Evolutionary conservation across 2,888 invertebrate genomes (phyloP), one percentile per base, ranked within the genome.

Genomic region (Meganola albula): DNA sequence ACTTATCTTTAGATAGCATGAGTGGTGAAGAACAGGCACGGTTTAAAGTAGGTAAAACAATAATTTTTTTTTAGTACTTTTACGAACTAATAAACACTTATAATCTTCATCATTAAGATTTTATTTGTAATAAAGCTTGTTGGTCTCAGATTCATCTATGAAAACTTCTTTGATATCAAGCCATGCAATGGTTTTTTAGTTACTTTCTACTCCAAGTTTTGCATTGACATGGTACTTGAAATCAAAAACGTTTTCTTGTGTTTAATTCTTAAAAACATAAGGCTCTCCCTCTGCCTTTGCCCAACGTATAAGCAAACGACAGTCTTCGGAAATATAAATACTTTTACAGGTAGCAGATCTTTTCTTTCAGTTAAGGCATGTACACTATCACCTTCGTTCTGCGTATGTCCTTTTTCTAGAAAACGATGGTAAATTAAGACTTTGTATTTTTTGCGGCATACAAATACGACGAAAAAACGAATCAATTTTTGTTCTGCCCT

Each of bases 331-430:
- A 1, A 31, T 26, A 10, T 25, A 31, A 8, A 26, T 31, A 1
- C 12, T 9, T 12, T 8, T 31, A 1, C 25, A 26, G 2, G 25
- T 21, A 10, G 25, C 21, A 10, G 12, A 25, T n/a, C n/a, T n/a
- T n/a, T n/a, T 7, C 31, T 12, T 10, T 31, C 25, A 6, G 26
- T 13, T 3, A 13, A 5, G 8, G 31, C 11, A 12, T 25, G 31
- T 1, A 31, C 33, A 27, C 27, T 33, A 9, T 27, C 27, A n/a
- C 24, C 23, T 8, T 23, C 23, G 13, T 29, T 31, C 14, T 31
- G 35, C 9, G 31, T 32, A 18, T 32, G 31, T 2, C 31, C 32
- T 16, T 31, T 36, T 8, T 36, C 31, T 31, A 31, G 30, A 24
- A 36, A 36, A 11, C 31, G 14, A 10, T 31, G 35, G 1, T 12